Conservation (phyloP, 2,797 vertebrate species). For the Fistularia tabacaria region DNA sequence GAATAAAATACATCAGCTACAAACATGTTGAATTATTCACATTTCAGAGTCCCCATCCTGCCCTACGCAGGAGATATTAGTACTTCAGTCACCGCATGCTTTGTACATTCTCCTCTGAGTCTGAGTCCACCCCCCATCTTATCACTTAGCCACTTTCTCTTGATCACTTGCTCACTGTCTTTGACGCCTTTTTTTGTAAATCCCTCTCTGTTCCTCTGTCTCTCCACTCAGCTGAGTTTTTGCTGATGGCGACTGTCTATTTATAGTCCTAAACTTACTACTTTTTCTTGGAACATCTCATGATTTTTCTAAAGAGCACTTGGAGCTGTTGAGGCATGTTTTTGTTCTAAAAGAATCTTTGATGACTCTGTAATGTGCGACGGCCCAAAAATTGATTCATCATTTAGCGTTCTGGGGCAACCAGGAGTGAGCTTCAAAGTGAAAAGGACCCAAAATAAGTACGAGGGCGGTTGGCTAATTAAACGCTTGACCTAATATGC, state of each 20-base stretch:
- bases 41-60: constrained; percentile 58
- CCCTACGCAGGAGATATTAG: constrained; percentile 65
- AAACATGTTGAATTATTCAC: constrained; percentile 83
- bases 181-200: constrained; percentile 64
- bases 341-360: constrained; percentile 78
- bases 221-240: constrained; percentile 57
- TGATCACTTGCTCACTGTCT: constrained; percentile 52
- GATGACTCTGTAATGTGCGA: constrained; percentile 51
- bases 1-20: constrained; percentile 82
- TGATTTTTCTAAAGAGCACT: constrained; percentile 66
- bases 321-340: constrained; percentile 77
- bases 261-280: constrained; percentile 66
- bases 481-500: constrained; percentile 67
- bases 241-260: constrained; percentile 64
- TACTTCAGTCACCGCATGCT: constrained; percentile 55
- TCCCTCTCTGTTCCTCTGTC: constrained; percentile 51
- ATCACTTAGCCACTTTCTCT: constrained; percentile 29
- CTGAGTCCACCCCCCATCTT: constrained; percentile 35
- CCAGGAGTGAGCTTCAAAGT: constrained; percentile 64
- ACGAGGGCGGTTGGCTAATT: constrained; percentile 55
- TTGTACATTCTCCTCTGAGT: constrained; percentile 54
- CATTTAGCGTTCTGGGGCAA: constrained; percentile 54
- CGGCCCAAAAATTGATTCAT: constrained; percentile 58
- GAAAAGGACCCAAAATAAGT: constrained; percentile 42
- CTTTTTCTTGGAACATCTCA: constrained; percentile 57